Base-by-base conservation (phyloP, 2,888 invertebrate genomes). In the Papilio protenor region DNA sequence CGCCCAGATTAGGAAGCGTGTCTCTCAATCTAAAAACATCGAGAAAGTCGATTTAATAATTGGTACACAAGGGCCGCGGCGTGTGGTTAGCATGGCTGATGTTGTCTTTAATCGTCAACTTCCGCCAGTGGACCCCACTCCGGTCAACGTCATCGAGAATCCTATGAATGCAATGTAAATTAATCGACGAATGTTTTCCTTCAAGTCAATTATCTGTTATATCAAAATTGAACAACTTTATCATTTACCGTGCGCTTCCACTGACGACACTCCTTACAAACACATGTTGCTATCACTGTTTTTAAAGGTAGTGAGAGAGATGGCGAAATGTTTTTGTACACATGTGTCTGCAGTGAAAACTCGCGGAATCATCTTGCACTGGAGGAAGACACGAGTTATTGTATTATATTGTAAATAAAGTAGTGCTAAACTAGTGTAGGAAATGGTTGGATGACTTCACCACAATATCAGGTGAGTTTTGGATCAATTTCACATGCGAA, bases 121-220 rank as follows among this genome's bases (percentile, higher is more conserved):
- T 61, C 66, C 79, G 2, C 78, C 75, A 12, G 57, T 78, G 1
- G 75, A 78, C 21, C 64, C 72, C 45, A 66, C 81, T 0, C 45
- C 84, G 5, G 83, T 90, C 12, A 85, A 91, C 81, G 87, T 94
- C 57, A 92, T 94, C 72, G 92, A 90, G 76, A 94, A 94, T 81
- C 94, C 94, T 0, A 91, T 94, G 92, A 87, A 89, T 80, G 85
- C 85, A 2, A 81, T 85, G 71, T 84, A 85, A 79, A 75, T 72
- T 40, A 72, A 73, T 14, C 10, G 0, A 57, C 33, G 55, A 55
- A 55, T 52, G n/a, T n/a, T 59, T 77, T 77, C 72, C n/a, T 61
- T 49, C 49, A 10, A 18, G 16, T 12, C 59, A 21, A 14, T 18
- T 49, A 5, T 27, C 23, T 74, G 4, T 59, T 16, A 12, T 45